Evolutionary conservation across 92 coral and sea anemone species (phyloP).

Genomic region (Zoanthus sansibaricus): DNA sequence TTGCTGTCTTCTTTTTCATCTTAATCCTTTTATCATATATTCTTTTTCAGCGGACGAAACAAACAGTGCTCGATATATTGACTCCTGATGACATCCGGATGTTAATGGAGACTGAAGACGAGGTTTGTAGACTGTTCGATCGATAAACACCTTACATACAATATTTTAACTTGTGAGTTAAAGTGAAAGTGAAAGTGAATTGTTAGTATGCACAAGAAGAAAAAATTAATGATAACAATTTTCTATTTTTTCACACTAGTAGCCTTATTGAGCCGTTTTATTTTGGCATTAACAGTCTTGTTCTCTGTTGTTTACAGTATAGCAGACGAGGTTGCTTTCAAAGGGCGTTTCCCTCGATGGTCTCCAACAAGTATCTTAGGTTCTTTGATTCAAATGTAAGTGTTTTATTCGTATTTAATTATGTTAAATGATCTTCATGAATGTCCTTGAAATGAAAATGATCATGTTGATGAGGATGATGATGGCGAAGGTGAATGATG

Average conservation of each 20-base stretch:
- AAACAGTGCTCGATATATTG: constrained; percentile 81
- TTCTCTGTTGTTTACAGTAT: constrained; percentile 55
- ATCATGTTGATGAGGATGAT: no score
- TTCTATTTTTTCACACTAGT: no score
- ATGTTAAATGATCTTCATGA: not conserved
- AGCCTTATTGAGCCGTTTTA: no score
- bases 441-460: no score
- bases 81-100: constrained; percentile 93
- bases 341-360: constrained; percentile 92
- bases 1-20: not conserved
- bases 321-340: constrained; percentile 97
- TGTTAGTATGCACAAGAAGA: no score
- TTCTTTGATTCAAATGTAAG: constrained; percentile 91
- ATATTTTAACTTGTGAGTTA: no score
- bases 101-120: constrained; percentile 97
- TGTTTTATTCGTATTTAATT: not conserved
- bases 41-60: constrained; percentile 75
- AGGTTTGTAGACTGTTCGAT: constrained; percentile 59
- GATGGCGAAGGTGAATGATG: no score
- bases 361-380: constrained; percentile 85
- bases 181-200: no score
- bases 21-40: no score
- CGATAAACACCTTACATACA: no score
- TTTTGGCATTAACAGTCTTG: not conserved
- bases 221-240: no score